Evolutionary conservation across 2,888 invertebrate genomes (phyloP).

Genomic region (Yponomeuta evonymella): DNA sequence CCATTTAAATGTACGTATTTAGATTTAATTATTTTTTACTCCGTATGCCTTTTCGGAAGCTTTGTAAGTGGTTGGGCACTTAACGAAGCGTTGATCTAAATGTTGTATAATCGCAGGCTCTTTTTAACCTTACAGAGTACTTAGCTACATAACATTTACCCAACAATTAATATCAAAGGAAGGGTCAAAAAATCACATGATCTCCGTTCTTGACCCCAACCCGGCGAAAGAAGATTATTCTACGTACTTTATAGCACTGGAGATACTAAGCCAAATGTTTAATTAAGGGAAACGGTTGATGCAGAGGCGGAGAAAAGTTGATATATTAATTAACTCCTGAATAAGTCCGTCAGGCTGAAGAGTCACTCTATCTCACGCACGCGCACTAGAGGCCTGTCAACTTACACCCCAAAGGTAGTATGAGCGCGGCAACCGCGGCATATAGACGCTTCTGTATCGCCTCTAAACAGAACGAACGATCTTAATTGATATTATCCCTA

Average conservation of each 20-base stretch:
- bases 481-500: slow-evolving; percentile 9
- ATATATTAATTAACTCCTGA: slow-evolving; percentile 74
- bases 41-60: too few relatives aligned
- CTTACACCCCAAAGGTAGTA: slow-evolving; percentile 66
- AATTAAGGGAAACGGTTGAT: slow-evolving; percentile 66
- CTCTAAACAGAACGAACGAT: slow-evolving; percentile 16
- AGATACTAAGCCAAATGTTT: slow-evolving; percentile 38
- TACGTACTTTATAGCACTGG: slow-evolving; percentile 15
- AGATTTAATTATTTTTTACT: too few relatives aligned
- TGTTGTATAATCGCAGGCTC: too few relatives aligned
- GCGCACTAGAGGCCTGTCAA: slow-evolving; percentile 52
- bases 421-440: slow-evolving; percentile 44
- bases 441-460: slow-evolving; percentile 34
- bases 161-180: not conserved
- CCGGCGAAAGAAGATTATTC: not conserved
- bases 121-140: not conserved
- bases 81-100: too few relatives aligned
- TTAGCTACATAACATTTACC: not conserved
- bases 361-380: slow-evolving; percentile 67
- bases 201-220: not conserved
- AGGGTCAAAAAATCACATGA: not conserved
- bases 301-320: slow-evolving; percentile 66
- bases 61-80: too few relatives aligned
- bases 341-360: slow-evolving; percentile 67
- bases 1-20: too few relatives aligned